Evolutionary conservation across 2,113 vertebrate species (phyloP), one percentile per base, ranked within the genome.

Genomic region (Pagrus major): DNA sequence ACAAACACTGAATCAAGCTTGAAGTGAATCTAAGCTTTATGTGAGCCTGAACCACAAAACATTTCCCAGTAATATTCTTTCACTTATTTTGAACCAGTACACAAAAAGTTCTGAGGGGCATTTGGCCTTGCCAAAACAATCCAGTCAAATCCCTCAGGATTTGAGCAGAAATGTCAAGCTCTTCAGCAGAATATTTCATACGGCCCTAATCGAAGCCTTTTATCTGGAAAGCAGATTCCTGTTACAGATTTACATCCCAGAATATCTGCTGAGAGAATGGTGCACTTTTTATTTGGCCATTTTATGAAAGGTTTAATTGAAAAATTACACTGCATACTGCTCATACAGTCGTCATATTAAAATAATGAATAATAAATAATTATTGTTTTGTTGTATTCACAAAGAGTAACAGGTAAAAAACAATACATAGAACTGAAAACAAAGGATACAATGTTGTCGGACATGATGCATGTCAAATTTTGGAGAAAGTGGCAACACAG

Each of bases 151-250:
- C 71, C 67, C 79, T 37, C n/a, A 18, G 70, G 72, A 76, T 66
- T 74, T 78, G 21, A 29, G 25, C 44, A 25, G 69, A 89, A 89
- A 88, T 83, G 84, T 86, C 83, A 86, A 37, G 46, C 44, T 78
- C 60, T 71, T 76, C 65, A 61, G 63, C 76, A 82, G 83, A 88
- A 86, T 78, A 83, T 78, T 74, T 86, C 47, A 78, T 72, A 41
- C 4, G 49, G 59, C 46, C 59, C 65, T 60, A 61, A 61, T 31
- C 9, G 0, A 63, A 68, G 9, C 15, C 35, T 67, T 83, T 73
- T 42, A 66, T 73, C 41, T 46, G 31, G 77, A 67, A 51, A 86
- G 60, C 49, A 52, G 52, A 86, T 63, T 76, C 61, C 52, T 47
- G 23, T 15, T 25, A 46, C n/a, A 66, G 4, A 70, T 71, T 72